Conservation (phyloP, 2,797 vertebrate genomes). For the Lacerta bilineata region DNA sequence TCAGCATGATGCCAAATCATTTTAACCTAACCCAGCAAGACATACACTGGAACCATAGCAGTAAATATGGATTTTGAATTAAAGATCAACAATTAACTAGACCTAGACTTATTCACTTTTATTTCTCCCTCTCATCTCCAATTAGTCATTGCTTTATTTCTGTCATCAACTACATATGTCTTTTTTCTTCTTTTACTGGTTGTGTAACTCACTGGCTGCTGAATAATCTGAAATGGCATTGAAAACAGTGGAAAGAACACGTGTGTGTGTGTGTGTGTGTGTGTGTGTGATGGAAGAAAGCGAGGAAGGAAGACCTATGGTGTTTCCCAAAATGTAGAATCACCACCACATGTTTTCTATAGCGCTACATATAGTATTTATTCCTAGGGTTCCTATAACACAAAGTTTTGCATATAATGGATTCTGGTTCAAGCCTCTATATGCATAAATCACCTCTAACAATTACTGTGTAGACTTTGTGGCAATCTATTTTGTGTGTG, state of each 20-base stretch:
- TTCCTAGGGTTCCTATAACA: neutral
- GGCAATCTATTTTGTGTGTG: no score
- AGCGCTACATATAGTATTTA: neutral
- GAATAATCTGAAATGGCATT: conserved; percentile 9
- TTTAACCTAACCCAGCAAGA: conserved; percentile 75
- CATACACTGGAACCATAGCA: conserved; percentile 57
- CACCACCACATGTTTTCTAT: neutral
- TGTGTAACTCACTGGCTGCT: conserved; percentile 11
- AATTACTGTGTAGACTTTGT: no score
- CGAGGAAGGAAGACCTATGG: neutral
- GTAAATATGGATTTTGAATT: conserved; percentile 75
- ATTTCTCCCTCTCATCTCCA: conserved; percentile 60
- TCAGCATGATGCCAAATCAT: conserved; percentile 68
- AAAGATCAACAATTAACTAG: conserved; percentile 75
- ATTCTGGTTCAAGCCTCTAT: no score
- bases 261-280: no score
- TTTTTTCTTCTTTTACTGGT: conserved; percentile 41
- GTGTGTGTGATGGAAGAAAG: neutral
- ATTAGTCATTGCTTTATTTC: conserved; percentile 63
- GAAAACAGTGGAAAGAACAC: conserved; percentile 21
- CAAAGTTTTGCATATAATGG: neutral
- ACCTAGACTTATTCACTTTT: conserved; percentile 54
- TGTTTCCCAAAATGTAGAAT: neutral
- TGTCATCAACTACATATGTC: conserved; percentile 51
- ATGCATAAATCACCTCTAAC: no score